A percentile compares a stretch with the other conserved stretches of the same genome.
These are phyloP conservation scores for Schlechtendalia chinensis DNA, from an alignment of 1,140 invertebrate species.

Conservation along the genomic window DNA sequence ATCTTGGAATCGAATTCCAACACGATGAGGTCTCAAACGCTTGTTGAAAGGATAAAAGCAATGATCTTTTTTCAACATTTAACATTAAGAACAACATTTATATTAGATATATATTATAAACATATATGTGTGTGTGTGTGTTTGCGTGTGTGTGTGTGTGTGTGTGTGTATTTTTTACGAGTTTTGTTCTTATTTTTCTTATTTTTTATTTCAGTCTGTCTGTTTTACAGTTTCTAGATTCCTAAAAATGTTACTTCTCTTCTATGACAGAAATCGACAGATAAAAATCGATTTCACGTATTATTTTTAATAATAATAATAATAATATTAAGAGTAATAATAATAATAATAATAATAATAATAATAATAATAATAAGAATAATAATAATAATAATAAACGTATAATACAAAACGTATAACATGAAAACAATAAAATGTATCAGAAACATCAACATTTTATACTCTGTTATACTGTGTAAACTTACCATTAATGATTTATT, in stretches of 20 bases:
- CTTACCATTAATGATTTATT: slow-evolving; percentile 38
- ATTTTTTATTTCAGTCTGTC: background rate
- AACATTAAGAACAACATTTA: slow-evolving; percentile 2
- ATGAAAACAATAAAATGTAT: background rate
- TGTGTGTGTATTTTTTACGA: background rate
- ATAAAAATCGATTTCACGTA: background rate
- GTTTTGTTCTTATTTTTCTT: background rate
- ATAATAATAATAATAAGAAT: background rate
- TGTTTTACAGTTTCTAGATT: too few species aligned
- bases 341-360: background rate
- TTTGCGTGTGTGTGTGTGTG: slow-evolving; percentile 9
- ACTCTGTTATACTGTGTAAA: slow-evolving; percentile 22
- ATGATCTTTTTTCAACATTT: background rate
- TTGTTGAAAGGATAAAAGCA: background rate
- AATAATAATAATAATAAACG: background rate
- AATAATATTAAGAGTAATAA: too few species aligned
- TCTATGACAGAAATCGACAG: too few species aligned
- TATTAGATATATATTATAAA: background rate
- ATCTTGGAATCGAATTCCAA: background rate
- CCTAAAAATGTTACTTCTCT: too few species aligned
- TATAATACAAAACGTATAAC: background rate
- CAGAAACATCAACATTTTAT: background rate
- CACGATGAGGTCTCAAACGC: background rate
- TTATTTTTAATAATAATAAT: too few species aligned
- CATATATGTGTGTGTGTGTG: slow-evolving; percentile 3